A percentile compares a stretch with the other conserved stretches of the same genome.
Conservation (phyloP, 2,888 invertebrate genomes). For the Erpobdella octoculata region DNA sequence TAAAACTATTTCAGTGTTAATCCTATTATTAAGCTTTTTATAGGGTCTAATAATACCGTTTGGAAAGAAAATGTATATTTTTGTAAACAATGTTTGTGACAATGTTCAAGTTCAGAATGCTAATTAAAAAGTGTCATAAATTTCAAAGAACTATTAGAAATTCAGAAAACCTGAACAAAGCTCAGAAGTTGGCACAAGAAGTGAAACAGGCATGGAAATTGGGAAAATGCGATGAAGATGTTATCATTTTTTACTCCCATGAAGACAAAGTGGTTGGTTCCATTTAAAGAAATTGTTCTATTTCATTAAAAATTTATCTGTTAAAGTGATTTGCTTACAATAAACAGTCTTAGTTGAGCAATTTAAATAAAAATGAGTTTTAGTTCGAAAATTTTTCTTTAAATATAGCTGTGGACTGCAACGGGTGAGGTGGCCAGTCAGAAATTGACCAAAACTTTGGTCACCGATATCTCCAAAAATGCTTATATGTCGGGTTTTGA, state of each 20-base stretch:
- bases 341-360: no score
- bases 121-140: neutral
- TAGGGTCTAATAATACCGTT: neutral
- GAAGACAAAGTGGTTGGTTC: constrained; percentile 28
- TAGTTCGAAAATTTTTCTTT: neutral
- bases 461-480: constrained; percentile 19
- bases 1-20: neutral
- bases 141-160: neutral
- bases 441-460: constrained; percentile 20
- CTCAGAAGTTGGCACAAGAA: constrained; percentile 5
- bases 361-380: neutral
- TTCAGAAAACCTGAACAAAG: constrained; percentile 17
- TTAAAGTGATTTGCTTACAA: neutral
- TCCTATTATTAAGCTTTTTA: neutral
- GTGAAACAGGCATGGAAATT: constrained; percentile 24
- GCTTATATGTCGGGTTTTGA: constrained; percentile 7
- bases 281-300: no score
- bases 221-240: constrained; percentile 28
- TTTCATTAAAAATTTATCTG: neutral
- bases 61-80: no score
- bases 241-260: constrained; percentile 26
- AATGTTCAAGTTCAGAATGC: neutral
- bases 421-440: constrained; percentile 28
- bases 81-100: no score
- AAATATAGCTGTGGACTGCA: constrained; percentile 24